Conservation (phyloP, 2,113 vertebrate species). For the Barnardius zonarius region DNA sequence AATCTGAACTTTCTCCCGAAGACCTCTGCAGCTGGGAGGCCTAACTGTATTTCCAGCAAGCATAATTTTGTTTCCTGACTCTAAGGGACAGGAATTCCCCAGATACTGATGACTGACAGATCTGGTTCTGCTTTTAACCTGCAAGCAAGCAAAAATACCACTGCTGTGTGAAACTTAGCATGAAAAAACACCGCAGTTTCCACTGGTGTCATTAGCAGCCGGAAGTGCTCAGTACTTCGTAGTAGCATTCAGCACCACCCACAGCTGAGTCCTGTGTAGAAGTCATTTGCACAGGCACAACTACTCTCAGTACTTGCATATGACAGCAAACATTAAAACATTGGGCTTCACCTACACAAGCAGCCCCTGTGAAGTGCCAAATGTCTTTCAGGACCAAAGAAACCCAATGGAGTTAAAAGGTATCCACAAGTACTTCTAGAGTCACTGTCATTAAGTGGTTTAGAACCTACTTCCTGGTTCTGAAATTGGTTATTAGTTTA, state of each 20-base stretch:
- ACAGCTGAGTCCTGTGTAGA: background rate
- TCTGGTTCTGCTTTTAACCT: background rate
- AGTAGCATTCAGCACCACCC: background rate
- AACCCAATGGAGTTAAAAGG: background rate
- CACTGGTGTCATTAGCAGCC: background rate
- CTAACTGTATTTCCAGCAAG: background rate
- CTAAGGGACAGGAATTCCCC: background rate
- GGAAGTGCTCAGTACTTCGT: background rate
- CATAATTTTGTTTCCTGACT: background rate
- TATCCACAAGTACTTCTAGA: background rate
- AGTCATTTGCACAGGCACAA: background rate
- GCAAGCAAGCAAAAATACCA: background rate
- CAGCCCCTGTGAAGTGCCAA: background rate
- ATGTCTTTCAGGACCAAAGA: background rate
- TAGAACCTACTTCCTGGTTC: background rate
- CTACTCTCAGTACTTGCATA: background rate
- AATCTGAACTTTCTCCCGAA: background rate
- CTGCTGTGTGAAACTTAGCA: background rate
- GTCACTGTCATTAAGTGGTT: background rate
- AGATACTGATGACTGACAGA: background rate
- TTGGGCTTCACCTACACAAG: background rate
- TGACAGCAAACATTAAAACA: background rate
- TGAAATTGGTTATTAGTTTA: background rate
- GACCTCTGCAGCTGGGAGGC: background rate
- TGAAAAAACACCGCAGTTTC: background rate